Evolutionary conservation across 2,113 vertebrate species (phyloP).

Genomic region (Mustela lutreola): DNA sequence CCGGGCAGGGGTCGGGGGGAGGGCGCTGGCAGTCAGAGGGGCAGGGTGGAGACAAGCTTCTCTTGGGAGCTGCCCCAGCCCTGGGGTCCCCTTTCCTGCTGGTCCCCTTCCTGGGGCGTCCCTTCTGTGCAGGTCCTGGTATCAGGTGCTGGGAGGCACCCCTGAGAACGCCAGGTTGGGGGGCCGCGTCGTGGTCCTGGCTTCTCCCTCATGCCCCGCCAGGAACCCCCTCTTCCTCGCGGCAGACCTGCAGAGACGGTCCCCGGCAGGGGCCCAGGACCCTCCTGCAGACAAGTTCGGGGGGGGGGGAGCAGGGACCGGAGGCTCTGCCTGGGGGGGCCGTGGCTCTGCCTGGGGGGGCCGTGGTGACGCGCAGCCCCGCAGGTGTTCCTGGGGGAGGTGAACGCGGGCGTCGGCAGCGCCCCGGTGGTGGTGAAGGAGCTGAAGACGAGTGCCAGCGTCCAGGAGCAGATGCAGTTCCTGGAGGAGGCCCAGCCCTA

Average conservation of each 20-base stretch:
- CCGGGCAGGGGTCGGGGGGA: accelerated
- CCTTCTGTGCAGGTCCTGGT: neutral
- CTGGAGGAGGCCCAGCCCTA: slow-evolving; percentile 95
- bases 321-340: too few species aligned
- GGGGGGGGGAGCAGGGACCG: too few species aligned
- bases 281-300: neutral
- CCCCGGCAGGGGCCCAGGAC: too few species aligned
- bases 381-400: slow-evolving; percentile 97
- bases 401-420: slow-evolving; percentile 91
- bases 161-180: neutral
- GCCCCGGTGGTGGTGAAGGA: slow-evolving; percentile 97
- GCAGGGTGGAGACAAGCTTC: neutral
- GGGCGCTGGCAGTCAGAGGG: neutral
- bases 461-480: slow-evolving; percentile 96
- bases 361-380: accelerated
- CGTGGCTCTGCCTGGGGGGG: neutral
- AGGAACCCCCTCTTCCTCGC: neutral
- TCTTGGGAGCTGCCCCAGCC: neutral
- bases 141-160: neutral
- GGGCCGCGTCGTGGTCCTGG: neutral
- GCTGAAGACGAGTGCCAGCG: slow-evolving; percentile 92
- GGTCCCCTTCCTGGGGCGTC: neutral
- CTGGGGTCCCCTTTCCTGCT: neutral
- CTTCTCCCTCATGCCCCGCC: neutral
- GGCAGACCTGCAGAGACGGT: neutral